phyloP scores from a whole-genome alignment of 2,113 vertebrate species.

The Coptodon bakossiorum region DNA sequence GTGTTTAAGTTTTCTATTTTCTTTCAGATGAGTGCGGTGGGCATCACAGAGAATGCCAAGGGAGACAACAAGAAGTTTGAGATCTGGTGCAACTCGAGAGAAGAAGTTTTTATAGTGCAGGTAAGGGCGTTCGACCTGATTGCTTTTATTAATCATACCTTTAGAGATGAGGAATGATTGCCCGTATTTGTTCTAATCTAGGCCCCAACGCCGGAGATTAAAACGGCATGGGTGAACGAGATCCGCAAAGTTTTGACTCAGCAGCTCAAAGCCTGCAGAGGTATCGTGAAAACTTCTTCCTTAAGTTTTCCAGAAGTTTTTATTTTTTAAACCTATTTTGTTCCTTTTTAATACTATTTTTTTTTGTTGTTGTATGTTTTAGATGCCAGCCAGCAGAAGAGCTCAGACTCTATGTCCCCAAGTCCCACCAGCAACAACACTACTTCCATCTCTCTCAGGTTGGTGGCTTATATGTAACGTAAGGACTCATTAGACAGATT shows the following conservation, averaged over 20 bases:
- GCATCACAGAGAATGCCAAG: slow-evolving; percentile 95
- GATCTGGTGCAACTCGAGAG: slow-evolving; percentile 95
- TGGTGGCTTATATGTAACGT: not conserved
- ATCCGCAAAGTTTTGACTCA: slow-evolving; percentile 95
- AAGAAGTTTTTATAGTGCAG: slow-evolving; percentile 97
- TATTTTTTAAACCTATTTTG: not conserved
- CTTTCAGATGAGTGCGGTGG: slow-evolving; percentile 89
- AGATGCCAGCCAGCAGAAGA: slow-evolving; percentile 91
- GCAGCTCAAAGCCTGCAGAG: slow-evolving; percentile 89
- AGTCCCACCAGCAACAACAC: slow-evolving; percentile 51
- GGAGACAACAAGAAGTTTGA: slow-evolving; percentile 96
- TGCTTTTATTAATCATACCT: not conserved
- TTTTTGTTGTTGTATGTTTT: not conserved
- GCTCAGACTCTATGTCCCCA: slow-evolving; percentile 74
- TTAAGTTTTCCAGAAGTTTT: rapidly evolving
- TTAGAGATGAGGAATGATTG: not conserved
- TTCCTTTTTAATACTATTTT: not conserved
- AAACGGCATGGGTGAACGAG: slow-evolving; percentile 90
- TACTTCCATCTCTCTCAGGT: slow-evolving; percentile 77
- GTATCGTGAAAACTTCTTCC: slow-evolving; percentile 53
- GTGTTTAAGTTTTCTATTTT: rapidly evolving
- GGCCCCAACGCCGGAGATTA: slow-evolving; percentile 88
- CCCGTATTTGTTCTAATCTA: slow-evolving; percentile 15
- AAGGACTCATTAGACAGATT: not conserved
- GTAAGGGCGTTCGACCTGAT: slow-evolving; percentile 42